Conservation (phyloP, 2,888 invertebrate genomes). For the Noctua fimbriata region DNA sequence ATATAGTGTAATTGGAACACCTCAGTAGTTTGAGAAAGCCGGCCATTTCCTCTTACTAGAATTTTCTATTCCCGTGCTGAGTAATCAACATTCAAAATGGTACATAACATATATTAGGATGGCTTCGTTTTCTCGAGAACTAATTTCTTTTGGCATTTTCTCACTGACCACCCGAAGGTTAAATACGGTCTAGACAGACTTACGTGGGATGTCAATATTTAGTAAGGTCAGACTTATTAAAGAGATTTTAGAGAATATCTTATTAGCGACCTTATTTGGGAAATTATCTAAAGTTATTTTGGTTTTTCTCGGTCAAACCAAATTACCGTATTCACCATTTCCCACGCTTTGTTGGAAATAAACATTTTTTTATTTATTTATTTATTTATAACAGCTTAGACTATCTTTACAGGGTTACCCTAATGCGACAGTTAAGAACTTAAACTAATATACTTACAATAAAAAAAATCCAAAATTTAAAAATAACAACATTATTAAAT, state of each 20-base stretch:
- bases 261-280: not conserved
- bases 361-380: not conserved
- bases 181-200: conserved; percentile 20
- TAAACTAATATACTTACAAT: too few relatives aligned
- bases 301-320: not conserved
- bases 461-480: too few relatives aligned
- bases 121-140: conserved; percentile 41
- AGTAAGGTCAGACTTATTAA: not conserved
- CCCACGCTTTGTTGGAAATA: not conserved
- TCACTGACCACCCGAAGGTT: conserved; percentile 8
- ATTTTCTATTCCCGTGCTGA: not conserved
- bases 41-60: too few relatives aligned
- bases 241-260: too few relatives aligned
- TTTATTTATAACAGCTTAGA: too few relatives aligned
- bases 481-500: too few relatives aligned
- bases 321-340: too few relatives aligned
- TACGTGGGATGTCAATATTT: too few relatives aligned
- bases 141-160: conserved; percentile 18
- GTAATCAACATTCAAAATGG: not conserved
- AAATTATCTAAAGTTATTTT: not conserved
- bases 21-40: not conserved
- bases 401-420: too few relatives aligned
- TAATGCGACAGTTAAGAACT: too few relatives aligned
- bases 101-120: conserved; percentile 7
- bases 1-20: not conserved